Evolutionary conservation across 1,140 invertebrate species (phyloP).

Genomic region (Macrobrachium nipponense): DNA sequence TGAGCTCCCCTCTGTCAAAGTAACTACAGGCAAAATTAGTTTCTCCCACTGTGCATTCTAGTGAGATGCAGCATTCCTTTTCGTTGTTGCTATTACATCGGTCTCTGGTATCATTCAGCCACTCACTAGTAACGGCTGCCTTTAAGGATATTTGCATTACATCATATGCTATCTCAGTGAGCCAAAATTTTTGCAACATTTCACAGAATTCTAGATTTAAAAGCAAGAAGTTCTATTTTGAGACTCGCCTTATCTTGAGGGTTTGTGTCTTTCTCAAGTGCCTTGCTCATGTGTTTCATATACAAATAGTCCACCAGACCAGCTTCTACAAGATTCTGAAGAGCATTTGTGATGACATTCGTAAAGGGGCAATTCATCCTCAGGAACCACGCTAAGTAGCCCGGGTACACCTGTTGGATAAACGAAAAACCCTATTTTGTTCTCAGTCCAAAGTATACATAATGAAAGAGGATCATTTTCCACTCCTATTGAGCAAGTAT

Average conservation of each 20-base stretch:
- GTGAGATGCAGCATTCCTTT: too few relatives aligned
- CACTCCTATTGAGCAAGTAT: neutral
- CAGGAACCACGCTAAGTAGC: slow-evolving; percentile 44
- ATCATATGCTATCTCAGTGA: too few relatives aligned
- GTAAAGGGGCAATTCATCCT: slow-evolving; percentile 47
- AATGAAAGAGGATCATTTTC: neutral
- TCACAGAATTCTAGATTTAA: neutral
- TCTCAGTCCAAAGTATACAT: neutral
- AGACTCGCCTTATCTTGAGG: neutral
- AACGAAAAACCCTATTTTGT: neutral
- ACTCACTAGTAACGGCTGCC: too few relatives aligned
- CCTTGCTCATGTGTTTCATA: slow-evolving; percentile 13
- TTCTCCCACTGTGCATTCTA: too few relatives aligned
- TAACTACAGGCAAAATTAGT: neutral
- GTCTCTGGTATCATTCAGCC: too few relatives aligned
- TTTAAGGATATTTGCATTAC: too few relatives aligned
- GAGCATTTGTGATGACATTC: neutral
- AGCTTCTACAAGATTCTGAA: slow-evolving; percentile 17
- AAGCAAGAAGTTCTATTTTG: neutral
- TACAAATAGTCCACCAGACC: slow-evolving; percentile 26
- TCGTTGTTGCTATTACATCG: too few relatives aligned
- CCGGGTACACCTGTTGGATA: slow-evolving; percentile 35
- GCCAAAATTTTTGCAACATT: neutral
- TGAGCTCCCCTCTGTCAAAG: too few relatives aligned
- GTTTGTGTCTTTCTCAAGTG: too few relatives aligned